Base-by-base conservation (phyloP, 2,113 vertebrate species). In the Hydrolagus affinis region DNA sequence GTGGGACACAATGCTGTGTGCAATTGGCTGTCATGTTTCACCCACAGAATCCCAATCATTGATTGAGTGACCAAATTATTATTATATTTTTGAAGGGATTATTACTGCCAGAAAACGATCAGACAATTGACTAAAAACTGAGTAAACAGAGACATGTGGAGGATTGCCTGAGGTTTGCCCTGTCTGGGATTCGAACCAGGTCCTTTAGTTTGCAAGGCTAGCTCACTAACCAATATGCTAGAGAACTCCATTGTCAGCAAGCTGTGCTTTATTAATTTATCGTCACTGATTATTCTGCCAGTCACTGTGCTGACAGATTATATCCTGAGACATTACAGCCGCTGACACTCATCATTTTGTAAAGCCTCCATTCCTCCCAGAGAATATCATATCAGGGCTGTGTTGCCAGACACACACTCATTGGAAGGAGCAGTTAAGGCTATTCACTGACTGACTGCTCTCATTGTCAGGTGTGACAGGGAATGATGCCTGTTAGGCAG, bases 211-310 rank as follows among this genome's bases (percentile, higher is more conserved):
- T n/a, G n/a, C n/a, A n/a, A n/a, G n/a, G n/a, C n/a, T n/a, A n/a
- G n/a, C n/a, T n/a, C n/a, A n/a, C n/a, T n/a, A n/a, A n/a, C n/a
- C n/a, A n/a, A n/a, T n/a, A n/a, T n/a, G n/a, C n/a, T n/a, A n/a
- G n/a, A n/a, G n/a, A n/a, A n/a, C n/a, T n/a, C n/a, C 66, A 4
- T 83, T 83, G 25, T 66, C 59, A 83, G 77, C 60, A 83, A 66
- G 66, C 77, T 30, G 8, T 9, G 8, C 7, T 30, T 64, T 23
- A 30, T 66, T 83, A 28, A 83, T 66, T 32, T 83, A 83, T 83
- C 32, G 21, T 68, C 66, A 66, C 60, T 66, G 15, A 19, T 66
- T 66, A 68, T 60, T 66, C 28, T 59, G 56, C 7, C 60, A 66
- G 17, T 28, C 9, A 66, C 32, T 68, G 17, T 8, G 15, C 32